phyloP scores from a whole-genome alignment of 2,888 invertebrate genomes.

The Stenotaenia linearis region DNA sequence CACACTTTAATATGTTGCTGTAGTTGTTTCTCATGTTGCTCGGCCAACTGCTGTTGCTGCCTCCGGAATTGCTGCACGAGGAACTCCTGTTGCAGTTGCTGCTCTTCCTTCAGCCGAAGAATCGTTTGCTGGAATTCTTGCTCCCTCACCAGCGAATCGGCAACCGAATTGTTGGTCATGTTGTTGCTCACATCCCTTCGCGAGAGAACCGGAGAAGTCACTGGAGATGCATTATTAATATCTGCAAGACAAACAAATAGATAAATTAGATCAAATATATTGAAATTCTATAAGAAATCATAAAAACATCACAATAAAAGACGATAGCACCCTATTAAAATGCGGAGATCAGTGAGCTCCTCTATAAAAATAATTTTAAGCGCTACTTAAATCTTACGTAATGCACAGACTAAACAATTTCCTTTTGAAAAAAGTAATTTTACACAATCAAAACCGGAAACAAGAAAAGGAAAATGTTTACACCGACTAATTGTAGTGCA shows the following conservation, averaged over 20 bases:
- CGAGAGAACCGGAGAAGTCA: constrained; percentile 33
- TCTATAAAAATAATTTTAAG: not conserved
- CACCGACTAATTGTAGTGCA: not conserved
- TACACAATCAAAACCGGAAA: not conserved
- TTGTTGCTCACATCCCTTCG: constrained; percentile 33
- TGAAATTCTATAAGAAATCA: not conserved
- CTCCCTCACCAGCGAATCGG: constrained; percentile 53
- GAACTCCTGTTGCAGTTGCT: constrained; percentile 86
- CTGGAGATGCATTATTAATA: constrained; percentile 35
- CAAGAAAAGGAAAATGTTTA: not conserved
- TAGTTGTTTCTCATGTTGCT: constrained; percentile 84
- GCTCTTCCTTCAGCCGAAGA: constrained; percentile 84
- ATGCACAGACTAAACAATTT: not conserved
- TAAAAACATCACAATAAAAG: constrained; percentile 12
- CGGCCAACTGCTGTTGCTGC: constrained; percentile 81
- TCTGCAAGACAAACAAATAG: constrained; percentile 19
- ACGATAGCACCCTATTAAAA: not conserved
- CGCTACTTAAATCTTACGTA: not conserved
- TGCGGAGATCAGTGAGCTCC: not conserved
- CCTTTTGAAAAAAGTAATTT: not conserved
- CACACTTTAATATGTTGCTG: constrained; percentile 77
- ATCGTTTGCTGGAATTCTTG: constrained; percentile 63
- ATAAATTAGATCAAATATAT: not conserved
- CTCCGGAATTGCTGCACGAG: constrained; percentile 85
- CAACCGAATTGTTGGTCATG: constrained; percentile 34